Evolutionary conservation across 2,888 invertebrate species (phyloP).

Genomic region (Eupithecia centaureata): DNA sequence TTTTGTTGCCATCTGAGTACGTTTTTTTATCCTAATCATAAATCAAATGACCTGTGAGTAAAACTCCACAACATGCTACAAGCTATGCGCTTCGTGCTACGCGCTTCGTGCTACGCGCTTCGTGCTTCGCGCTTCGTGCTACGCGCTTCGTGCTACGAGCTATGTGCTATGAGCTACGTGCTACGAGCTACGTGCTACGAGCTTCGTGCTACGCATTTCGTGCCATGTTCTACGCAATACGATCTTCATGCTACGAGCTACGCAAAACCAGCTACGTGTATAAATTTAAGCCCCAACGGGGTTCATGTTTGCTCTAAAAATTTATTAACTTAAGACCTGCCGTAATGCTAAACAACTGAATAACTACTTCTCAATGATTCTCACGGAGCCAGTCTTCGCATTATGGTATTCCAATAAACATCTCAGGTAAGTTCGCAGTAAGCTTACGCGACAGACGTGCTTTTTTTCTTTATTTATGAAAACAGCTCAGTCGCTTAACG

Average conservation of each 20-base stretch:
- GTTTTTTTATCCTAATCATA: no score
- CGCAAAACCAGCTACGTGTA: slow-evolving; percentile 20
- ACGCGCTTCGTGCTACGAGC: slow-evolving; percentile 22
- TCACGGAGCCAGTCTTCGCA: neutral
- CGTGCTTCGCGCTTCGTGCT: slow-evolving; percentile 19
- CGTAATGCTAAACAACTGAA: no score
- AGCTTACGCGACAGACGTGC: no score
- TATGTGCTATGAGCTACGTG: slow-evolving; percentile 6
- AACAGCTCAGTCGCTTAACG: no score
- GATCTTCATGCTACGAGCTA: slow-evolving; percentile 13
- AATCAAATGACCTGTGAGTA: no score
- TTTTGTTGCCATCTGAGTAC: neutral
- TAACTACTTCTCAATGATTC: no score
- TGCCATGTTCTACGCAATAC: slow-evolving; percentile 8
- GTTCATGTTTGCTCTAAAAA: no score
- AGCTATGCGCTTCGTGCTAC: slow-evolving; percentile 18
- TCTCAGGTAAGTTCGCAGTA: neutral
- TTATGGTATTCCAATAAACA: neutral
- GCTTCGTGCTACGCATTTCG: slow-evolving; percentile 16
- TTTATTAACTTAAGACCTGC: no score
- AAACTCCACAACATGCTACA: slow-evolving; percentile 22
- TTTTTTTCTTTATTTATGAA: no score
- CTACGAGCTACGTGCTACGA: slow-evolving; percentile 12
- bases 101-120: slow-evolving; percentile 9
- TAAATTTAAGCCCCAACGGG: no score